Evolutionary conservation across 2,113 vertebrate species (phyloP), one percentile per base, ranked within the genome.

Genomic region (Dendrocopos noguchii): DNA sequence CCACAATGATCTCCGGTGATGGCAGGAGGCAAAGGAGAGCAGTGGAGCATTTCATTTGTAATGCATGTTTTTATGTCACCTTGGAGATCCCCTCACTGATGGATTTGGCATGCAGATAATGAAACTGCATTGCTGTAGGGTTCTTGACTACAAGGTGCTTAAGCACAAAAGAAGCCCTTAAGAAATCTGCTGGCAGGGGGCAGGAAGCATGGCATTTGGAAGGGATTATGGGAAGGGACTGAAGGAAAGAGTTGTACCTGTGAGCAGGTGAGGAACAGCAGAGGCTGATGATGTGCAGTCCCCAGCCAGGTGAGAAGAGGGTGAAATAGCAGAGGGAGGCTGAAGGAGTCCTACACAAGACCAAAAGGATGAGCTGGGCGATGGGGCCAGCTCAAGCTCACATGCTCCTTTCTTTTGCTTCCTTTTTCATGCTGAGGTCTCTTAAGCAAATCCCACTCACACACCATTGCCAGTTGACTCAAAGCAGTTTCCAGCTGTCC

Each of bases 41-140:
- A 80, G 75, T 46, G 74, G 80, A 93, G 87, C 72, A 64, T 94
- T 95, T 94, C 91, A 77, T 89, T 96, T 96, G 95, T 92, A 84
- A 95, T 96, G 95, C 91, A 85, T 93, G 88, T 77, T 93, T 96
- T 89, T 87, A 96, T 95, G 94, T 96, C 96, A 92, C 94, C 94
- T 92, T 67, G 92, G 92, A 94, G 95, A 95, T 94, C 46, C 5
- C 63, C 67, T 94, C 87, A 53, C 52, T 94, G 94, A 96, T 92
- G 87, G 81, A 56, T 82, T 87, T 93, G 89, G 89, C 87, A 87
- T 61, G 87, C 67, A 44, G 89, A 93, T 88, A 93, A 91, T 66
- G 72, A 89, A 89, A 36, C 67, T 67, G 94, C 92, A 93, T 95
- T 92, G 88, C 94, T 92, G 64, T 53, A 60, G 87, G 87, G 67